Conservation (phyloP, 1,140 invertebrate genomes). For the Drosophila teissieri region DNA sequence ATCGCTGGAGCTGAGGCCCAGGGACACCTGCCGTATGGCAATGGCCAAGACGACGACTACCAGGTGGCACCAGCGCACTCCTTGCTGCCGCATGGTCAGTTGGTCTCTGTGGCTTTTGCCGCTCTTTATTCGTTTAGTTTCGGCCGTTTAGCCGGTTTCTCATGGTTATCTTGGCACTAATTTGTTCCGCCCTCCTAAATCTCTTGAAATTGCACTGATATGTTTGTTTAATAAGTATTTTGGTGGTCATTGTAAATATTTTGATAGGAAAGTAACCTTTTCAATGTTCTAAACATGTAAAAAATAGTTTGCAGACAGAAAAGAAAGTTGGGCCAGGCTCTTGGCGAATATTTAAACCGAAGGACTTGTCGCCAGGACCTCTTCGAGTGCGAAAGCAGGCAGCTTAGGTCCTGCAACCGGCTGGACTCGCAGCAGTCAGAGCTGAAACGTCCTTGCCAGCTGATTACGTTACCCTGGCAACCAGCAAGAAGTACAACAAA, state of each 20-base stretch:
- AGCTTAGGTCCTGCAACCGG: neutral
- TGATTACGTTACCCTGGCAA: conserved; percentile 16
- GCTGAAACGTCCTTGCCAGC: neutral
- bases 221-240: no score
- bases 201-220: no score
- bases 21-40: neutral
- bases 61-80: neutral
- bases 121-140: neutral
- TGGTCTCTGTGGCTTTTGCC: neutral
- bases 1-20: neutral
- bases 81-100: neutral
- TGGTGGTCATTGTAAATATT: no score
- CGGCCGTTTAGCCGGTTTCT: neutral
- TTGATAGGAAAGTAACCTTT: no score
- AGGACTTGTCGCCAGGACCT: no score
- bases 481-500: conserved; percentile 18
- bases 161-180: neutral
- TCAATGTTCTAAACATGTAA: no score
- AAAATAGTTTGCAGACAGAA: no score
- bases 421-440: neutral
- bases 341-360: neutral
- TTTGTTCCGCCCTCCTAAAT: neutral
- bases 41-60: neutral
- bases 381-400: conserved; percentile 5
- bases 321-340: no score